Evolutionary conservation across 2,888 invertebrate genomes (phyloP).

Genomic region (Coleophora flavipennella): DNA sequence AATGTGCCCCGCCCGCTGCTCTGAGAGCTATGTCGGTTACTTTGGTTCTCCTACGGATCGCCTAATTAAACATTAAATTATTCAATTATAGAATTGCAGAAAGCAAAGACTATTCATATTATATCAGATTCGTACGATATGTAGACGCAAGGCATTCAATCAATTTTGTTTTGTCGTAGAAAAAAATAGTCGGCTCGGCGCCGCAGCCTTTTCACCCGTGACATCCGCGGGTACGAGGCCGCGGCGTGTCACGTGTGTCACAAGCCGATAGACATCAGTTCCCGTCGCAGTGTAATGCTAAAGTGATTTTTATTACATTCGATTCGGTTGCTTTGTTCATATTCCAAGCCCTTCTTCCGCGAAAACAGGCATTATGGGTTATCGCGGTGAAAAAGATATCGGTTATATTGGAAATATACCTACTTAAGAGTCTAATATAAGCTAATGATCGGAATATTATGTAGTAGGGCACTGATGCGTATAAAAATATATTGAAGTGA

Average conservation of each 20-base stretch:
- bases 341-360: constrained; percentile 43
- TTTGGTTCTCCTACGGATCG: too few species aligned
- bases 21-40: too few species aligned
- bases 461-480: too few species aligned
- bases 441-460: too few species aligned
- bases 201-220: constrained; percentile 53
- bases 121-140: constrained; percentile 22
- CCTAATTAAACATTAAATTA: too few species aligned
- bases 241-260: constrained; percentile 59
- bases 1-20: too few species aligned
- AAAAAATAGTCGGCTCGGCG: constrained; percentile 60
- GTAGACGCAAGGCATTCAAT: constrained; percentile 34
- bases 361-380: constrained; percentile 40
- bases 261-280: constrained; percentile 61
- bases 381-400: constrained; percentile 42
- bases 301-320: constrained; percentile 71
- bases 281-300: constrained; percentile 59
- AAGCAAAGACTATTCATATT: constrained; percentile 11
- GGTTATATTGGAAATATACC: constrained; percentile 15
- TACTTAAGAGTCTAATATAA: constrained; percentile 1
- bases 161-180: constrained; percentile 62
- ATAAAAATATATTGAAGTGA: too few species aligned
- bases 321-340: constrained; percentile 67
- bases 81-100: too few species aligned
- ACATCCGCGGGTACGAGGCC: constrained; percentile 59